phyloP scores from a whole-genome alignment of 1,140 invertebrate species.

The Tetraneura akinire region DNA sequence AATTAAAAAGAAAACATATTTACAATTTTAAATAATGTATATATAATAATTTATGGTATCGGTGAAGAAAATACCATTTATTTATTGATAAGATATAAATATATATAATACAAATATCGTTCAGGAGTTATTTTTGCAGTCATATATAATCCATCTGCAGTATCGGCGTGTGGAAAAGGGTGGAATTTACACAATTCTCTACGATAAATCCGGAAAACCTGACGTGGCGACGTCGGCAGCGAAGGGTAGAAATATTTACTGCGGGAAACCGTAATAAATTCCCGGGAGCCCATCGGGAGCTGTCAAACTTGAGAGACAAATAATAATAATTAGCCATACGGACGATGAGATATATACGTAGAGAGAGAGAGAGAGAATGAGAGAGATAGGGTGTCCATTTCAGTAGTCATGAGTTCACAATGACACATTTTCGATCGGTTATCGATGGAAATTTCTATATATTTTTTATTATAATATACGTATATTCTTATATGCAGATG shows the following conservation, averaged over 20 bases:
- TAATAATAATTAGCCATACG: too few relatives aligned
- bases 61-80: slow-evolving; percentile 17
- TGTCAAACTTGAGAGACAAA: not conserved
- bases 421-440: not conserved
- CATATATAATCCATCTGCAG: not conserved
- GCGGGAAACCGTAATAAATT: slow-evolving; percentile 42
- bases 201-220: slow-evolving; percentile 47
- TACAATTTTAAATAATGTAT: too few relatives aligned
- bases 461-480: not conserved
- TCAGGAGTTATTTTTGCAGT: slow-evolving; percentile 36
- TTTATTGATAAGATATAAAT: not conserved
- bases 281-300: slow-evolving; percentile 9
- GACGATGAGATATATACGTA: too few relatives aligned
- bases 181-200: slow-evolving; percentile 30
- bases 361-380: too few relatives aligned
- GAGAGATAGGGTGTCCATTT: not conserved
- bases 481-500: not conserved
- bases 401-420: slow-evolving; percentile 5
- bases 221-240: slow-evolving; percentile 38
- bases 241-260: slow-evolving; percentile 48
- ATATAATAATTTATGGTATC: not conserved
- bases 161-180: slow-evolving; percentile 1
- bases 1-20: slow-evolving; percentile 35
- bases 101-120: not conserved
- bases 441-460: not conserved